These are phyloP conservation scores for Tetramorium parvispinum DNA, from an alignment of 1,140 invertebrate species.

Conservation along the genomic window DNA sequence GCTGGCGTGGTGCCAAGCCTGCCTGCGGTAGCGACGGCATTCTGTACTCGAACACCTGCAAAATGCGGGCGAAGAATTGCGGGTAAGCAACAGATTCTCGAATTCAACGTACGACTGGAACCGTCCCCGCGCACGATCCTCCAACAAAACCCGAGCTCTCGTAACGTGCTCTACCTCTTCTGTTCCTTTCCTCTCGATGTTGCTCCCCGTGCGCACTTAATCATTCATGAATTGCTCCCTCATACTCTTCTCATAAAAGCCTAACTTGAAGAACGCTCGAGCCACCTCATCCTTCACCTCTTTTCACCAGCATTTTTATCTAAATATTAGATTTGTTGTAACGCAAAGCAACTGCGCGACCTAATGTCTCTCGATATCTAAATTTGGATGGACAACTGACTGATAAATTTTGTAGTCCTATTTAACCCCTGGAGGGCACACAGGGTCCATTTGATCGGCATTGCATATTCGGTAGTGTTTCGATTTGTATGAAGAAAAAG, in stretches of 20 bases:
- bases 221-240: slow-evolving; percentile 30
- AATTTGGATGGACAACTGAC: background rate
- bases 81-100: slow-evolving; percentile 87
- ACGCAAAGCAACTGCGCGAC: background rate
- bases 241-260: slow-evolving; percentile 15
- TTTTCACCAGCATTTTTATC: background rate
- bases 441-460: no score
- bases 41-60: slow-evolving; percentile 96
- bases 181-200: background rate
- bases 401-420: background rate
- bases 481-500: no score
- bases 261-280: slow-evolving; percentile 13
- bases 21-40: slow-evolving; percentile 97
- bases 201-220: background rate
- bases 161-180: background rate
- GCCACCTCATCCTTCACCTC: background rate
- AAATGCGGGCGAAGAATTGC: slow-evolving; percentile 96
- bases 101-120: background rate
- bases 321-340: slow-evolving; percentile 1
- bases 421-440: background rate
- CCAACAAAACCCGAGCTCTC: background rate
- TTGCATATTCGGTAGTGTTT: no score
- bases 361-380: background rate
- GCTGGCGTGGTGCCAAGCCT: slow-evolving; percentile 94
- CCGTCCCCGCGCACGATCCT: background rate